phyloP scores from a whole-genome alignment of 2,797 vertebrate species.

The Catharus ustulatus region DNA sequence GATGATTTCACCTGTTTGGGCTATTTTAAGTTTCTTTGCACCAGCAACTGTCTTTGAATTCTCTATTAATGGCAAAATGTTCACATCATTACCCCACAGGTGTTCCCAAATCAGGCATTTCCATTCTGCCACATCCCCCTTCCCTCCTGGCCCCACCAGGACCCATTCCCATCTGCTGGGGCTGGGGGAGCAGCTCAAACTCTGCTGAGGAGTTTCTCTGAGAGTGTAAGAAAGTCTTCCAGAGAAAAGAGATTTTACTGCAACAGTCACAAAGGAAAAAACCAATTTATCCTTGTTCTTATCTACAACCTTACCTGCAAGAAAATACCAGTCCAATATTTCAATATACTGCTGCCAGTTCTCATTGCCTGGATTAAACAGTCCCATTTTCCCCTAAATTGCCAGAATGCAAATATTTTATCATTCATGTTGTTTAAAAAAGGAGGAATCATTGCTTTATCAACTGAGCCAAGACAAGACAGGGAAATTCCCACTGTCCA shows the following conservation, averaged over 20 bases:
- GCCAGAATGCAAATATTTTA: neutral
- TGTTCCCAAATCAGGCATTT: neutral
- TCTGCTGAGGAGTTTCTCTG: neutral
- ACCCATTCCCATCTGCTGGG: neutral
- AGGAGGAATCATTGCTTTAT: neutral
- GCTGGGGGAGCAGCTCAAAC: neutral
- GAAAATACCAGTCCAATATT: neutral
- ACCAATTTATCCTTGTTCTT: neutral
- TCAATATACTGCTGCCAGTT: neutral
- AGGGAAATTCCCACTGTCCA: neutral
- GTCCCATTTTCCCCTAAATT: neutral
- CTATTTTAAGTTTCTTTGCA: neutral
- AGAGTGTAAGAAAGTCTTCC: neutral
- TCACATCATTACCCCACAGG: neutral
- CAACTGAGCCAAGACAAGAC: neutral
- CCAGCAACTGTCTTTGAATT: neutral
- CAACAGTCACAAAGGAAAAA: neutral
- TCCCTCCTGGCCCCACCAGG: neutral
- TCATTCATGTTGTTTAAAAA: fast-evolving
- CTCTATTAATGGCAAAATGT: neutral
- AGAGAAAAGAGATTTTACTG: slow-evolving; percentile 2
- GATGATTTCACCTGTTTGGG: slow-evolving; percentile 47
- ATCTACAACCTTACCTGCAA: neutral
- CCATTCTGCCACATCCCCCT: neutral
- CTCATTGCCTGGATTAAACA: neutral